These are phyloP conservation scores for Melanerpes formicivorus DNA, from an alignment of 2,113 vertebrate species.

Conservation along the genomic window DNA sequence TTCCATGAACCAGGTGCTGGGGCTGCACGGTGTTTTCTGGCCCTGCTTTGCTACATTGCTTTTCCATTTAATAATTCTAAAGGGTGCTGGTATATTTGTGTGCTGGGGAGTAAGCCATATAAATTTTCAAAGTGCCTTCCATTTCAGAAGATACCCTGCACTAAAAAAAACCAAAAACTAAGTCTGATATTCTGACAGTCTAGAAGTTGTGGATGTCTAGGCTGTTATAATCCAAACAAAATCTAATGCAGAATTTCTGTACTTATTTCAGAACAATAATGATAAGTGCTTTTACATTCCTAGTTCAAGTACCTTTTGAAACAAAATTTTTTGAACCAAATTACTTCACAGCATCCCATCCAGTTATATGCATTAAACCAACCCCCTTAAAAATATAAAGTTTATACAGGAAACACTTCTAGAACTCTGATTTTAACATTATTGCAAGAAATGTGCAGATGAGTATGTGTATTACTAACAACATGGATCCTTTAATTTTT, in stretches of 20 bases:
- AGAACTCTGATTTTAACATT: neutral
- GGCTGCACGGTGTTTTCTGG: neutral
- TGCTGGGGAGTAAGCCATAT: neutral
- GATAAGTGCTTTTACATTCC: neutral
- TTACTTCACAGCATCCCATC: neutral
- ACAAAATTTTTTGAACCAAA: neutral
- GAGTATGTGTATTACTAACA: neutral
- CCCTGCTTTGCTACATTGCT: neutral
- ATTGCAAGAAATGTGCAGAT: neutral
- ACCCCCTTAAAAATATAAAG: neutral
- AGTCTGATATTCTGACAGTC: neutral
- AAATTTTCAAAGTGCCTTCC: neutral
- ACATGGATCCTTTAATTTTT: neutral
- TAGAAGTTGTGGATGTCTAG: neutral
- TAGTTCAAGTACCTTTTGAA: neutral
- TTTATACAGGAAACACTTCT: neutral
- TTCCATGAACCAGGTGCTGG: accelerated
- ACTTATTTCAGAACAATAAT: neutral
- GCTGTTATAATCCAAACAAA: neutral
- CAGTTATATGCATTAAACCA: neutral
- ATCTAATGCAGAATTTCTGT: neutral
- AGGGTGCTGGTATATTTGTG: neutral
- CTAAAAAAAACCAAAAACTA: neutral
- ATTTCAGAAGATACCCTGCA: neutral
- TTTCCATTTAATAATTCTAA: neutral